Conservation (phyloP, 2,797 vertebrate genomes). For the Acanthornis magna region DNA sequence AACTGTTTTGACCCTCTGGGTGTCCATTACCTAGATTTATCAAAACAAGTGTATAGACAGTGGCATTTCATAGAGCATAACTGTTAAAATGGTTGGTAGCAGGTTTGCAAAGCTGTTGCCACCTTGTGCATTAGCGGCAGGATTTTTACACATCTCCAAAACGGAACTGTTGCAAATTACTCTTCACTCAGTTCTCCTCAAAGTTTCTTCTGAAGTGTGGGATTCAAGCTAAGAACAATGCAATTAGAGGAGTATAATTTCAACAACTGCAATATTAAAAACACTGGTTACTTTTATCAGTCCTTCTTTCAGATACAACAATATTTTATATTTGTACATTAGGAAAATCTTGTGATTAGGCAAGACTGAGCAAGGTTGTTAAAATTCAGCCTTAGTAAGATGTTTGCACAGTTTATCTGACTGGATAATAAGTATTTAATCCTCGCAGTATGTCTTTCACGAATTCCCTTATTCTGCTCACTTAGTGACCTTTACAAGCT, state of each 20-base stretch:
- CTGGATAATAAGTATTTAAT: slow-evolving; percentile 41
- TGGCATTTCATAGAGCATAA: neutral
- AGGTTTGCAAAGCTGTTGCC: neutral
- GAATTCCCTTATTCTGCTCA: neutral
- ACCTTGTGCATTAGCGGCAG: neutral
- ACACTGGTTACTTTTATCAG: neutral
- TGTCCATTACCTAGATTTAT: neutral
- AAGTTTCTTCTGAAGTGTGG: neutral
- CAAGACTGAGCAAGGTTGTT: neutral
- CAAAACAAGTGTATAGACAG: neutral
- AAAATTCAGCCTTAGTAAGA: neutral
- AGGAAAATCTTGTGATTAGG: neutral
- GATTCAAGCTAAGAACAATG: neutral
- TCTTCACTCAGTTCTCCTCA: neutral
- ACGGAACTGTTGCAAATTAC: neutral
- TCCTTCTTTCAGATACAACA: neutral
- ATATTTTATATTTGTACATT: neutral
- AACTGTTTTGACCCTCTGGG: neutral
- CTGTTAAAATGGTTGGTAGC: neutral
- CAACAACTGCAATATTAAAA: neutral
- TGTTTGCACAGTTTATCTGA: neutral
- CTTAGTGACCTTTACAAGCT: slow-evolving; percentile 38
- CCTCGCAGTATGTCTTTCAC: neutral
- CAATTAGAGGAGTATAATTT: neutral
- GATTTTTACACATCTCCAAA: neutral